Base-by-base conservation (phyloP, 2,888 invertebrate species). In the Scrobipalpa atriplicella region DNA sequence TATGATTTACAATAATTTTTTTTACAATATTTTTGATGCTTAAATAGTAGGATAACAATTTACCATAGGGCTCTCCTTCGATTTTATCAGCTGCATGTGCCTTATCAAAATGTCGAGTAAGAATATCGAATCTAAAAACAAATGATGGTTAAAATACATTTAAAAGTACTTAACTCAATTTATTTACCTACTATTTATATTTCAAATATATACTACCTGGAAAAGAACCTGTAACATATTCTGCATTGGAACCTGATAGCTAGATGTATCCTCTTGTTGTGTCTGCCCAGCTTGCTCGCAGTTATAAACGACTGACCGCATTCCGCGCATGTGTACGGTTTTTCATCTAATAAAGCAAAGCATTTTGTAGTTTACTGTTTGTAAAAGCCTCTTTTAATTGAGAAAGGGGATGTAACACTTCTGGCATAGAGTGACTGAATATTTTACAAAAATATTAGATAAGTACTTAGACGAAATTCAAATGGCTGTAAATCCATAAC, bases 1-100 rank as follows among this genome's bases (percentile, higher is more conserved):
- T 29, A 29, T 29, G 29, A 29, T 29, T 29, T 29, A 29, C 29
- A 29, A 41, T 5, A 1, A 11, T 41, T 41, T 2, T n/a, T n/a
- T n/a, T n/a, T n/a, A n/a, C n/a, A n/a, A 41, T 7, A 13, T 41
- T 9, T 11, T 5, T 2, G 41, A 11, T 13, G 8, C 6, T 2
- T 52, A 38, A 3, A 73, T 73, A 67, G 51, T 60, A 6, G n/a
- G 11, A 58, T 61, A 1, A 47, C 13, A 21, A 68, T 82, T 74
- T 70, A 91, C 92, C 92, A 51, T 92, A 92, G 0, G 90, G 90
- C 51, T 92, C 92, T 0, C 92, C 92, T 51, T 92, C 92, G 13
- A 92, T 65, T 64, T 91, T 92, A 51, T 92, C 90, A 0, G 89
- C 91, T 0, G 85, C 78, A 38, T 92, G 92, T 62, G 83, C 86